A percentile compares a stretch with the other conserved stretches of the same genome.
These are phyloP conservation scores for Chouioia cunea DNA, from an alignment of 2,888 invertebrate species.

Conservation along the genomic window DNA sequence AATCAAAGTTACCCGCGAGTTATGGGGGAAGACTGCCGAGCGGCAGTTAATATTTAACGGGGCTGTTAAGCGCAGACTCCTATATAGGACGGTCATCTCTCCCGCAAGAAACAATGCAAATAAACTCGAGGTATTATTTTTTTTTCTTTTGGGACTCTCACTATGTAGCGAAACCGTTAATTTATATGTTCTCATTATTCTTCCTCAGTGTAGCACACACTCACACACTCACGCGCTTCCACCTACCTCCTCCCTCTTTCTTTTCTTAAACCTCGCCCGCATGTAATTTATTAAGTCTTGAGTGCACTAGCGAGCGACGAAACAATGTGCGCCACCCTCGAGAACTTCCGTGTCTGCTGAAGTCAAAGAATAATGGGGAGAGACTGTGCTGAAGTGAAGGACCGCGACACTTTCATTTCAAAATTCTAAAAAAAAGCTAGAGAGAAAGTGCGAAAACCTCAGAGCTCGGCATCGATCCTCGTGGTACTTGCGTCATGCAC, in stretches of 20 bases:
- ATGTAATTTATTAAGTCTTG: slow-evolving; percentile 53
- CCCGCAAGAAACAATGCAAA: slow-evolving; percentile 25
- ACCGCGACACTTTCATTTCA: slow-evolving; percentile 20
- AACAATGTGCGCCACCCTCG: slow-evolving; percentile 47
- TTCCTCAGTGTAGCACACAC: slow-evolving; percentile 19
- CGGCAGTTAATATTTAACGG: slow-evolving; percentile 67
- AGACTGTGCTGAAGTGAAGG: too few relatives aligned
- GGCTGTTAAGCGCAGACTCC: slow-evolving; percentile 63
- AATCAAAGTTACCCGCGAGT: slow-evolving; percentile 67
- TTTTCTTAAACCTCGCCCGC: background rate
- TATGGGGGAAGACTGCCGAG: slow-evolving; percentile 62
- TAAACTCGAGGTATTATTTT: slow-evolving; percentile 3
- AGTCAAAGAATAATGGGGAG: slow-evolving; percentile 29
- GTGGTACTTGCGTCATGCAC: slow-evolving; percentile 15
- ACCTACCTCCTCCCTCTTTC: slow-evolving; percentile 34
- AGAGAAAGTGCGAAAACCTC: background rate
- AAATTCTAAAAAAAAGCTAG: background rate
- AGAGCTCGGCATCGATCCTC: background rate
- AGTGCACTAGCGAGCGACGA: slow-evolving; percentile 50
- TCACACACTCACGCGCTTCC: background rate
- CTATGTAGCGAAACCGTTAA: slow-evolving; percentile 18
- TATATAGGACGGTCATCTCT: slow-evolving; percentile 50
- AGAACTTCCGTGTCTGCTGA: slow-evolving; percentile 38
- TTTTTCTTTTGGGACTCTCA: background rate
- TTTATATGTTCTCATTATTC: slow-evolving; percentile 49